Percentiles rank a stretch among this genome's conserved stretches.
These are phyloP conservation scores for Meloe dianella DNA, from an alignment of 2,888 invertebrate genomes.

Conservation along the genomic window DNA sequence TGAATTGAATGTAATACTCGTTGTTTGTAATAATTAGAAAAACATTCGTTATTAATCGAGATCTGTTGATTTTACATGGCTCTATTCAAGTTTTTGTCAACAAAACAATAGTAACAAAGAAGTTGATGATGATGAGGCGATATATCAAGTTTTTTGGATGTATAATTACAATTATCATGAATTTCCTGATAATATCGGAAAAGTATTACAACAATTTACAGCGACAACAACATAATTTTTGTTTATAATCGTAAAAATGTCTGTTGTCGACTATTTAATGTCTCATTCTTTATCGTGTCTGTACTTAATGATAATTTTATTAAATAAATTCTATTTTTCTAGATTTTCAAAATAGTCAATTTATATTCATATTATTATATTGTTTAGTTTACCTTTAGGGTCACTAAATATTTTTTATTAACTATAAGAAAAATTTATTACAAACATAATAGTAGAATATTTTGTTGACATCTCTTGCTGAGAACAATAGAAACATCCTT, in stretches of 20 bases:
- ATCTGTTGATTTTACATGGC: neutral
- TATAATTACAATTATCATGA: neutral
- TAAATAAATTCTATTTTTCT: neutral
- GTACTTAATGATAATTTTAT: neutral
- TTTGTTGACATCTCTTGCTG: neutral
- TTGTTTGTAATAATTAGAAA: neutral
- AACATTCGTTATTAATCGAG: neutral
- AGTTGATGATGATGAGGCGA: neutral
- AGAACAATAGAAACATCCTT: conserved; percentile 29
- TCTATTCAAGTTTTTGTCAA: neutral
- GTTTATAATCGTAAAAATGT: neutral
- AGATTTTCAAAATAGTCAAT: neutral
- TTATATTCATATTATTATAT: neutral
- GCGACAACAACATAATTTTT: conserved; percentile 5
- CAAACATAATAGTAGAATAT: neutral
- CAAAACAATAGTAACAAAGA: neutral
- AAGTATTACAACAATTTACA: neutral
- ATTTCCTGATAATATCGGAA: neutral
- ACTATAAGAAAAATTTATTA: neutral
- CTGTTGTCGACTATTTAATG: neutral
- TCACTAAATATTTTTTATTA: neutral
- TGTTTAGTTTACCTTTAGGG: neutral
- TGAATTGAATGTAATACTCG: too few species aligned
- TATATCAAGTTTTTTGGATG: neutral
- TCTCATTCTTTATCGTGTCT: neutral